A percentile compares a stretch with the other conserved stretches of the same genome.
Conservation (phyloP, 2,113 vertebrate species). For the Oriolus oriolus region DNA sequence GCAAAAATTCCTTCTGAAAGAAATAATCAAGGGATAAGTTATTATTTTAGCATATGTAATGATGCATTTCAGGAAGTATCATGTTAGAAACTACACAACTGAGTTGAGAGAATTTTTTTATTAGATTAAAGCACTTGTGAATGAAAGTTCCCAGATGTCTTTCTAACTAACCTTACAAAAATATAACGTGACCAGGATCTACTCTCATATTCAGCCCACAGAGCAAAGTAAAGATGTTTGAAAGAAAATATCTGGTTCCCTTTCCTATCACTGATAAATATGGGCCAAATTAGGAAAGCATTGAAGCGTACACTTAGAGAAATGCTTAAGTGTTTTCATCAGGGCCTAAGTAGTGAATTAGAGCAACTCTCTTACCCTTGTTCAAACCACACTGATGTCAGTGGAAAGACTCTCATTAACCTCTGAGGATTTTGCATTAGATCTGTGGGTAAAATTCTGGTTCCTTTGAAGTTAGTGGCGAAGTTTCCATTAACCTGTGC, state of each 20-base stretch:
- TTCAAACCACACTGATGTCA: constrained; percentile 5
- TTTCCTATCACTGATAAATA: neutral
- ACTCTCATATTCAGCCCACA: neutral
- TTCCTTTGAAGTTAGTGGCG: constrained; percentile 5
- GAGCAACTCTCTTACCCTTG: neutral
- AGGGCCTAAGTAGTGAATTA: neutral
- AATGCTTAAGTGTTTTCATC: neutral
- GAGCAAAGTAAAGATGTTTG: neutral
- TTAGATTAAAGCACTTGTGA: neutral
- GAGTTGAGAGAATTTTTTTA: neutral
- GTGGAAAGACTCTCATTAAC: constrained; percentile 34
- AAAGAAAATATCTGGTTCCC: neutral
- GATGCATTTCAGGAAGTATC: neutral
- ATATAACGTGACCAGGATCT: neutral
- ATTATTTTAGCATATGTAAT: constrained; percentile 30
- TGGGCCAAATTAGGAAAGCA: neutral
- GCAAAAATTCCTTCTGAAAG: constrained; percentile 9
- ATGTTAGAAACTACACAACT: neutral
- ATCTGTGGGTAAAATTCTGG: neutral
- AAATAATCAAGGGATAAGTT: constrained; percentile 21
- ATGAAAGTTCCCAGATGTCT: neutral
- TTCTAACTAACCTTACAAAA: neutral
- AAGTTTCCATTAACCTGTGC: constrained; percentile 57
- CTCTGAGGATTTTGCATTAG: constrained; percentile 32
- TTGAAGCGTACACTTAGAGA: neutral